A percentile compares a stretch with the other conserved stretches of the same genome.
These are phyloP conservation scores for Pseudomyrmex gracilis DNA, from an alignment of 1,140 invertebrate genomes.

Conservation along the genomic window DNA sequence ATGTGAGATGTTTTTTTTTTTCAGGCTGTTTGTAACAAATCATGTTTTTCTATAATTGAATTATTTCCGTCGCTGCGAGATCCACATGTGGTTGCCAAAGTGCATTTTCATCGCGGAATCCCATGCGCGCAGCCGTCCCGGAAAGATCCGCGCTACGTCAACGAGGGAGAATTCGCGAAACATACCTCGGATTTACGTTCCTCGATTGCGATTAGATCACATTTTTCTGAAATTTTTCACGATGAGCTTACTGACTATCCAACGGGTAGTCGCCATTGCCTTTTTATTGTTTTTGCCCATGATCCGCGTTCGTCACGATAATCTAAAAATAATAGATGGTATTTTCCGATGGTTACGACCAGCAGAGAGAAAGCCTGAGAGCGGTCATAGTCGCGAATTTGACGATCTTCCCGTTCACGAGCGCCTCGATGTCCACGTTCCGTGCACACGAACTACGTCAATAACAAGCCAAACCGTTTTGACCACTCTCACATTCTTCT, in stretches of 20 bases:
- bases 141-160: neutral
- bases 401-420: no score
- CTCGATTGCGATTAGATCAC: conserved; percentile 67
- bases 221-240: conserved; percentile 74
- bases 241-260: conserved; percentile 54
- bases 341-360: no score
- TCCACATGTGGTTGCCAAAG: conserved; percentile 67
- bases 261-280: conserved; percentile 74
- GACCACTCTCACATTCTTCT: no score
- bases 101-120: neutral
- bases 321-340: conserved; percentile 66
- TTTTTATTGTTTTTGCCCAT: conserved; percentile 71
- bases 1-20: neutral
- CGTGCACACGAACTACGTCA: no score
- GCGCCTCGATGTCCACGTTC: no score
- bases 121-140: neutral
- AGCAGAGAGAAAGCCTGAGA: no score
- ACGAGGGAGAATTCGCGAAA: neutral
- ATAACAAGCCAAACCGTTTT: no score
- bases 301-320: conserved; percentile 63
- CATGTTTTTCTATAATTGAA: conserved; percentile 41
- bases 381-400: no score
- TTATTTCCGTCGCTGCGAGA: conserved; percentile 47
- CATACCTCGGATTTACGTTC: conserved; percentile 67
- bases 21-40: neutral